Evolutionary conservation across 2,888 invertebrate genomes (phyloP).

Genomic region (Thecocarcelia acutangulata): DNA sequence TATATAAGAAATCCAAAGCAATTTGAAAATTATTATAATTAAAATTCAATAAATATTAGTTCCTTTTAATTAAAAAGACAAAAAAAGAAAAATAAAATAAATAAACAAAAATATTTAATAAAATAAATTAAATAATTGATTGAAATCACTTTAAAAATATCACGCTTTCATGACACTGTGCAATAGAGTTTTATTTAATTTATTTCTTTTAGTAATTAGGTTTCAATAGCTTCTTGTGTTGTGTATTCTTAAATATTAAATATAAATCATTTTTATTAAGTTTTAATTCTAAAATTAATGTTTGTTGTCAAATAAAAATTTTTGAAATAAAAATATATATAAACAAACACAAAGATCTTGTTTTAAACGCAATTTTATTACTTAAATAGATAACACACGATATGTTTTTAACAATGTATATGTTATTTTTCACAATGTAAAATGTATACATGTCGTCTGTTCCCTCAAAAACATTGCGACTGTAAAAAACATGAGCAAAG

Average conservation of each 20-base stretch:
- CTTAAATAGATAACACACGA: no score
- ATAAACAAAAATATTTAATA: neutral
- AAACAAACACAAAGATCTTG: neutral
- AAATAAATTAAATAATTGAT: constrained; percentile 14
- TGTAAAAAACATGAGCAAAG: no score
- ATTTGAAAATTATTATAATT: constrained; percentile 45
- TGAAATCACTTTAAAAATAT: constrained; percentile 24
- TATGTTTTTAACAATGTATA: no score
- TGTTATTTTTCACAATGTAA: no score
- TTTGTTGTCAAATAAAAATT: constrained; percentile 50
- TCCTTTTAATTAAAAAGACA: constrained; percentile 46
- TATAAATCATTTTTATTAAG: constrained; percentile 31
- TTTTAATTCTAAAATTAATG: constrained; percentile 50
- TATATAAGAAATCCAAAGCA: constrained; percentile 3
- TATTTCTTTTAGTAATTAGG: constrained; percentile 28
- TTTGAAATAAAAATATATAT: constrained; percentile 50
- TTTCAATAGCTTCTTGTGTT: constrained; percentile 45
- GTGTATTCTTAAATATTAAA: constrained; percentile 8
- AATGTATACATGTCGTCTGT: no score
- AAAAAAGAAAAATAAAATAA: constrained; percentile 14
- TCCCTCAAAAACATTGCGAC: no score
- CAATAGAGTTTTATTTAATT: constrained; percentile 30
- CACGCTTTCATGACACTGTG: constrained; percentile 55
- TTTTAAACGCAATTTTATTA: neutral
- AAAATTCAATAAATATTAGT: constrained; percentile 52